phyloP scores from a whole-genome alignment of 2,797 vertebrate species.

The Crenuchus spilurus region DNA sequence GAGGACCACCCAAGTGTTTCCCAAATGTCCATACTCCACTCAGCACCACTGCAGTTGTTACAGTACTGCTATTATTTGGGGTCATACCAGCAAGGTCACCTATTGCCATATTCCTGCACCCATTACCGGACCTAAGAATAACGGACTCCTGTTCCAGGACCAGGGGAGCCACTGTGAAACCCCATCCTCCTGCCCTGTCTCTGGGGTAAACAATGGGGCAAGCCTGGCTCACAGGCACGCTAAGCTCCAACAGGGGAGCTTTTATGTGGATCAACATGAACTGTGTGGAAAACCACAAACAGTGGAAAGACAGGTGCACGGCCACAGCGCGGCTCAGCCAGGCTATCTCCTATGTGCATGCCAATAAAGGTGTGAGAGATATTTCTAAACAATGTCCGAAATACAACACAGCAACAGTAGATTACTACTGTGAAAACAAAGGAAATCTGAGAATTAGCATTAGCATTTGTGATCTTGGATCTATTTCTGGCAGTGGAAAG shows the following conservation, averaged over 20 bases:
- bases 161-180: slow-evolving; percentile 46
- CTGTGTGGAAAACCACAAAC: background rate
- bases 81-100: slow-evolving; percentile 40
- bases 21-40: background rate
- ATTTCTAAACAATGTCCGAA: background rate
- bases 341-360: background rate
- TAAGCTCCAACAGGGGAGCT: slow-evolving; percentile 30
- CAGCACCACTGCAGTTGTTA: slow-evolving; percentile 23
- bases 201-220: slow-evolving; percentile 10
- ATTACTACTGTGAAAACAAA: background rate
- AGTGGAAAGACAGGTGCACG: slow-evolving; percentile 4
- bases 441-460: background rate
- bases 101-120: slow-evolving; percentile 2
- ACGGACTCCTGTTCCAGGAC: slow-evolving; percentile 60
- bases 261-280: slow-evolving; percentile 5
- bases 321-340: background rate
- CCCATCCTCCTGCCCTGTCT: slow-evolving; percentile 29
- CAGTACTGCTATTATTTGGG: slow-evolving; percentile 16
- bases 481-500: background rate
- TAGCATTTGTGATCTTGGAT: background rate
- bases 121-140: slow-evolving; percentile 52
- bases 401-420: too few species aligned
- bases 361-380: background rate
- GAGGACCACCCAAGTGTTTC: background rate
- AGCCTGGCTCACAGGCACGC: slow-evolving; percentile 43